Conservation (phyloP, 2,888 invertebrate species). For the Drosophila ustulata region DNA sequence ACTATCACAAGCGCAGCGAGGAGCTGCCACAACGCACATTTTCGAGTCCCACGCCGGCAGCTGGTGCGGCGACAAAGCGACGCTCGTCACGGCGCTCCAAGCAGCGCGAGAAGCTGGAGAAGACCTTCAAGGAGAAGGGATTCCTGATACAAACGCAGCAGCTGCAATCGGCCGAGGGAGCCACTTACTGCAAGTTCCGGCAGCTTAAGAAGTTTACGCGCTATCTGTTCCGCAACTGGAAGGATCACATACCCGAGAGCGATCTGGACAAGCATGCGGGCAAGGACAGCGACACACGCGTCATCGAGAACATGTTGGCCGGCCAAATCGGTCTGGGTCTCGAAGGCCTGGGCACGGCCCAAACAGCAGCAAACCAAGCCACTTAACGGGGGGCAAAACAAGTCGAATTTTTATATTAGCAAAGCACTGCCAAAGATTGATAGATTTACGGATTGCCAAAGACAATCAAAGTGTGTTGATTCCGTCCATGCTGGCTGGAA, state of each 20-base stretch:
- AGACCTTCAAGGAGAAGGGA: constrained; percentile 96
- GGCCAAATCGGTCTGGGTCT: constrained; percentile 44
- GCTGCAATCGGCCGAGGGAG: constrained; percentile 95
- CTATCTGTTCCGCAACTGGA: constrained; percentile 96
- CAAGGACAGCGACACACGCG: constrained; percentile 24
- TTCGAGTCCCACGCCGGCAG: constrained; percentile 15
- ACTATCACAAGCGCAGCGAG: constrained; percentile 38
- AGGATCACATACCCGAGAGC: constrained; percentile 92
- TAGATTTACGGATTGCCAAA: constrained; percentile 45
- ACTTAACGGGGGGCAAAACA: background rate
- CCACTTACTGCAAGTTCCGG: constrained; percentile 96
- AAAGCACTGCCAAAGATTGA: constrained; percentile 73
- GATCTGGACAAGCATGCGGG: constrained; percentile 60
- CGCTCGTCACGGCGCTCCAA: constrained; percentile 93
- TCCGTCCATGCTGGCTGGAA: constrained; percentile 71
- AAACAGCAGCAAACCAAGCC: constrained; percentile 3
- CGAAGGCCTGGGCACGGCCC: constrained; percentile 30
- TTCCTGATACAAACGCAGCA: constrained; percentile 97
- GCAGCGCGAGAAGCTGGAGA: constrained; percentile 94
- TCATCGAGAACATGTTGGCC: constrained; percentile 54
- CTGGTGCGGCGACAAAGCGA: constrained; percentile 86
- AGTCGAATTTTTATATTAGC: constrained; percentile 11
- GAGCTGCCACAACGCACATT: constrained; percentile 15
- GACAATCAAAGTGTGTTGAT: constrained; percentile 50
- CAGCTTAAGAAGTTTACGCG: constrained; percentile 96